Percentiles rank a stretch among this genome's conserved stretches.
phyloP scores from a whole-genome alignment of 2,888 invertebrate species.

The Ephialtes manifestator region DNA sequence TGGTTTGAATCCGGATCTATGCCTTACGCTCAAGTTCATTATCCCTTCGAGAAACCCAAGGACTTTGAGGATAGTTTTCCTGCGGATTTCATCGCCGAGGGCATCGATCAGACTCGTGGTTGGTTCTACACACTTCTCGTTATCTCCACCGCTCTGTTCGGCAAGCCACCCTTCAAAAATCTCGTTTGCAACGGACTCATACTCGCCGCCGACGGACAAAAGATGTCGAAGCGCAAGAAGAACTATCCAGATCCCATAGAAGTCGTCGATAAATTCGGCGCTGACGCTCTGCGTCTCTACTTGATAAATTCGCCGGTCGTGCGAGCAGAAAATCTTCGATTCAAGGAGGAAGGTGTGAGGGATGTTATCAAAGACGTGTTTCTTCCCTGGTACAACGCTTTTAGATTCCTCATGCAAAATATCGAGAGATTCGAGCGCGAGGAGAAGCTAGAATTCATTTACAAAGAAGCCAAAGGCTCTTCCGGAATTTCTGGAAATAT shows the following conservation, averaged over 20 bases:
- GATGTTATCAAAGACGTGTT: conserved; percentile 99
- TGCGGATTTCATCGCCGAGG: conserved; percentile 99
- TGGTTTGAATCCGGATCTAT: conserved; percentile 99
- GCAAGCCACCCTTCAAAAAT: conserved; percentile 99
- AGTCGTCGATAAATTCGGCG: conserved; percentile 96
- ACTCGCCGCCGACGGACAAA: conserved; percentile 98
- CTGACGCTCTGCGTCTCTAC: conserved; percentile 98
- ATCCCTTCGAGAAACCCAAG: conserved; percentile 96
- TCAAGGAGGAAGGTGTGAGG: conserved; percentile 98
- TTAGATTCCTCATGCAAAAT: conserved; percentile 97
- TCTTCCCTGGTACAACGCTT: conserved; percentile 98
- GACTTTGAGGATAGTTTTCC: conserved; percentile 97
- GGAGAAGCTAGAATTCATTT: conserved; percentile 86
- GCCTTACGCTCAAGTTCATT: conserved; percentile 99
- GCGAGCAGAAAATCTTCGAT: conserved; percentile 97
- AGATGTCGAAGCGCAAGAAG: conserved; percentile 99
- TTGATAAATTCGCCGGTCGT: conserved; percentile 99
- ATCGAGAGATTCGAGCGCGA: conserved; percentile 93
- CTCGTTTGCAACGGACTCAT: conserved; percentile 98
- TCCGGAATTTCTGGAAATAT: conserved; percentile 88
- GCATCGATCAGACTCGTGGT: conserved; percentile 98
- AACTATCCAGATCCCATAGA: conserved; percentile 99
- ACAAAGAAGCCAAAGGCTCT: conserved; percentile 80
- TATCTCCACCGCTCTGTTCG: conserved; percentile 97
- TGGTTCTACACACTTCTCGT: conserved; percentile 99